Evolutionary conservation across 1,140 invertebrate species (phyloP).

Genomic region (Pinna nobilis): DNA sequence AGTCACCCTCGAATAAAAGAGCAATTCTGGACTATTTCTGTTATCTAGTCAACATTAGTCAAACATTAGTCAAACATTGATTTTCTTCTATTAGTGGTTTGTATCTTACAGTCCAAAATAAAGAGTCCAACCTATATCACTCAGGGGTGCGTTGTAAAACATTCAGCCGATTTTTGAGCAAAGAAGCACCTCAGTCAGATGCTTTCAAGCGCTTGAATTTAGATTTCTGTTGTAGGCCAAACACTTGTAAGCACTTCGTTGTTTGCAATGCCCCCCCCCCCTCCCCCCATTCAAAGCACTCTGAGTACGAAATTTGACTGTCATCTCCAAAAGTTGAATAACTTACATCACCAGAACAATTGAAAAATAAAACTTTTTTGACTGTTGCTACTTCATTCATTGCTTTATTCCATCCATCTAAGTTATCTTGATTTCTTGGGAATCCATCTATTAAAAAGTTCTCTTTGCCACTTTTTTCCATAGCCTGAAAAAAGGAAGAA

Average conservation of each 20-base stretch:
- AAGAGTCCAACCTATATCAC: neutral
- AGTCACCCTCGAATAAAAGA: too few species aligned
- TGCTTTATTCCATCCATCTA: conserved; percentile 93
- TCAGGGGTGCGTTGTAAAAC: too few species aligned
- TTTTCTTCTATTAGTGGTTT: neutral
- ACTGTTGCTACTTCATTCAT: conserved; percentile 91
- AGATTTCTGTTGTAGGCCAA: too few species aligned
- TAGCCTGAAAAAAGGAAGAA: conserved; percentile 78
- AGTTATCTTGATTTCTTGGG: conserved; percentile 97
- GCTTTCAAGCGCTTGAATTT: too few species aligned
- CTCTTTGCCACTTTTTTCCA: conserved; percentile 79
- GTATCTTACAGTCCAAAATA: neutral
- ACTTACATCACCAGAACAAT: conserved; percentile 87
- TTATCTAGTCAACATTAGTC: too few species aligned
- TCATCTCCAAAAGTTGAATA: too few species aligned
- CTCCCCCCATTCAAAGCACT: neutral
- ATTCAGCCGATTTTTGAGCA: too few species aligned
- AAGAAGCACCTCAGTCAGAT: too few species aligned
- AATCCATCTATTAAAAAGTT: conserved; percentile 99
- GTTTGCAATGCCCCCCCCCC: neutral
- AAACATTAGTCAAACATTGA: too few species aligned
- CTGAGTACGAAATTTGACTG: neutral
- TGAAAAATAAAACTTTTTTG: conserved; percentile 94
- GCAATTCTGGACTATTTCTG: too few species aligned
- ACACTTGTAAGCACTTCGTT: neutral